These are phyloP conservation scores for Tetragnatha montana DNA, from an alignment of 2,888 invertebrate species.

Conservation along the genomic window DNA sequence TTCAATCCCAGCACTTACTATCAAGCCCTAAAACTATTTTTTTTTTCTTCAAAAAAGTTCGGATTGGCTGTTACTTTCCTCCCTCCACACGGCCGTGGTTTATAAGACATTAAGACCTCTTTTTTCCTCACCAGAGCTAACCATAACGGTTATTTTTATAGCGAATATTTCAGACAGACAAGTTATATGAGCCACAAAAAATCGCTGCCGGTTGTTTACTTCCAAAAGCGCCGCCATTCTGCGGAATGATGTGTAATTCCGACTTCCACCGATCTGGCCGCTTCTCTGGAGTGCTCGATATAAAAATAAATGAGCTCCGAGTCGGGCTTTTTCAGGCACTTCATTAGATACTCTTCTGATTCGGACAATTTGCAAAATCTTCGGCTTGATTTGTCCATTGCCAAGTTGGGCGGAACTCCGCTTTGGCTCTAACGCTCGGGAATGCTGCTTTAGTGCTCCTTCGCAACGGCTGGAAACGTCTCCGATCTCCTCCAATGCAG, in stretches of 20 bases:
- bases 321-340: conserved; percentile 1
- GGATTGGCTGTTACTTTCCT: not conserved
- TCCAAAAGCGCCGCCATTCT: not conserved
- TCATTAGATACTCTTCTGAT: conserved; percentile 9
- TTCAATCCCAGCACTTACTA: no score
- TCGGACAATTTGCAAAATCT: conserved; percentile 35
- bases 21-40: no score
- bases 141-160: not conserved
- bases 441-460: not conserved
- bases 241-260: conserved; percentile 10
- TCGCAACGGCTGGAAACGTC: not conserved
- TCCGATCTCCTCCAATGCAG: conserved; percentile 9
- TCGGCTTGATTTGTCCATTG: not conserved
- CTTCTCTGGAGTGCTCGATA: conserved; percentile 19
- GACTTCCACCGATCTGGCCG: not conserved
- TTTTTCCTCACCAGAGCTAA: not conserved
- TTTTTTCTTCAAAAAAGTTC: not conserved
- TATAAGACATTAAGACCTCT: not conserved
- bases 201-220: not conserved
- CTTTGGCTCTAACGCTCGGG: not conserved
- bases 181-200: not conserved
- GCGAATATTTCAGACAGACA: not conserved
- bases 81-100: not conserved
- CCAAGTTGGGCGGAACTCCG: conserved; percentile 14
- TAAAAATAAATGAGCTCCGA: conserved; percentile 25